Evolutionary conservation across 2,797 vertebrate species (phyloP).

Genomic region (Lophotriccus pileatus): DNA sequence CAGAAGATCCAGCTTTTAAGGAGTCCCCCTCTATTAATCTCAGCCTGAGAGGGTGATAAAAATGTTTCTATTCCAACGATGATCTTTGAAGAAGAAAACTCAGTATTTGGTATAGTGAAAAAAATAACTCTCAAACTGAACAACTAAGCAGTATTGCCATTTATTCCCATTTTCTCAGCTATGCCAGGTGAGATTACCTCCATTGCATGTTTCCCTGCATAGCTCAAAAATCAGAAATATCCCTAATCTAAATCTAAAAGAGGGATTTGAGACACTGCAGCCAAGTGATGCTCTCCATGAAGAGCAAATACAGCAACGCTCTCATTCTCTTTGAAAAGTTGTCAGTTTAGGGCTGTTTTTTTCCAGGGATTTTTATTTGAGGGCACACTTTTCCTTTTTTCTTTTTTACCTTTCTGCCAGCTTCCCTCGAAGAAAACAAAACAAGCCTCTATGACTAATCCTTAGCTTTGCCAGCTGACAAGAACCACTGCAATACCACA

Average conservation of each 20-base stretch:
- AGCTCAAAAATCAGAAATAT: background rate
- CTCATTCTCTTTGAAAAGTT: background rate
- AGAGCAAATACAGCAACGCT: background rate
- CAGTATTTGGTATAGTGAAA: background rate
- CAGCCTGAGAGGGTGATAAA: background rate
- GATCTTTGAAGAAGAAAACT: background rate
- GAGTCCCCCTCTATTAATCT: background rate
- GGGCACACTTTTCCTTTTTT: background rate
- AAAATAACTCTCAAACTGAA: background rate
- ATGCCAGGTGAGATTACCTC: background rate
- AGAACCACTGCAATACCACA: background rate
- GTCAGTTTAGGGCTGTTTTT: background rate
- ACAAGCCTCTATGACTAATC: slow-evolving; percentile 42
- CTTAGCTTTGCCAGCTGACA: slow-evolving; percentile 9
- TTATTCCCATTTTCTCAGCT: background rate
- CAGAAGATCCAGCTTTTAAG: background rate
- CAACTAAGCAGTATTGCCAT: background rate
- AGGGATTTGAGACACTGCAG: background rate
- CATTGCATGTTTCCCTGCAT: accelerated
- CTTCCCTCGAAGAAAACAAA: slow-evolving; percentile 15
- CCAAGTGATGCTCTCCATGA: background rate
- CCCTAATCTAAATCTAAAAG: background rate
- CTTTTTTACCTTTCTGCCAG: slow-evolving; percentile 26
- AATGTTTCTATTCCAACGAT: background rate
- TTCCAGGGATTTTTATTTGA: background rate